Evolutionary conservation across 2,797 vertebrate genomes (phyloP), one percentile per base, ranked within the genome.

Genomic region (Pyrocephalus nanus): DNA sequence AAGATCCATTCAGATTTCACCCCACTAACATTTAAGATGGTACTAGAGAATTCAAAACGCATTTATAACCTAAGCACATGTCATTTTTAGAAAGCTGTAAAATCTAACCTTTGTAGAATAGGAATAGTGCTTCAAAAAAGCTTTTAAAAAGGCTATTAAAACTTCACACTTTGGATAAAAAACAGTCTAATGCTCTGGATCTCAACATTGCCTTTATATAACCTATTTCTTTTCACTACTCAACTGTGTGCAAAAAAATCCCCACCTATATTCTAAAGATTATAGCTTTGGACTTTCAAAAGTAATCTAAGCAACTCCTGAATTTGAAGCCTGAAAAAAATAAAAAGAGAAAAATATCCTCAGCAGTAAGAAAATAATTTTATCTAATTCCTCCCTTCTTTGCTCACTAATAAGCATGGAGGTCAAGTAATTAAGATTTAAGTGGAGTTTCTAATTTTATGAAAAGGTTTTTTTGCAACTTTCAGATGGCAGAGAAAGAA

Each of bases 141-240:
- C 69, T 90, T 96, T 86, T 88, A 60, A 92, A 94, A 90, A 47
- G 38, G 51, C 80, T 76, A 91, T 78, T 88, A 96, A 85, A 93
- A 73, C 53, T 60, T 82, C 83, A 85, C 67, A 79, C 42, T 85
- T 79, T 1, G 2, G 13, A 86, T 83, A 83, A 82, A 95, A 92
- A 89, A 36, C 12, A 86, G 67, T 6, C n/a, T 70, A 88, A 90
- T 1, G 7, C 36, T 81, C 88, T 5, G 4, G 51, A 94, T 76
- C 48, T 38, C 77, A 77, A 91, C 88, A 74, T 57, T 0, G 1
- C 30, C 61, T 91, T 93, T 61, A 73, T 32, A 71, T 12, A 88
- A 82, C 0, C 0, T 38, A 81, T 78, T 95, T 93, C 48, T 72
- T 77, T 38, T 53, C 43, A n/a, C 21, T 73, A 64, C 36, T 93